Evolutionary conservation across 1,140 invertebrate species (phyloP).

Genomic region (Scylla paramamosain): DNA sequence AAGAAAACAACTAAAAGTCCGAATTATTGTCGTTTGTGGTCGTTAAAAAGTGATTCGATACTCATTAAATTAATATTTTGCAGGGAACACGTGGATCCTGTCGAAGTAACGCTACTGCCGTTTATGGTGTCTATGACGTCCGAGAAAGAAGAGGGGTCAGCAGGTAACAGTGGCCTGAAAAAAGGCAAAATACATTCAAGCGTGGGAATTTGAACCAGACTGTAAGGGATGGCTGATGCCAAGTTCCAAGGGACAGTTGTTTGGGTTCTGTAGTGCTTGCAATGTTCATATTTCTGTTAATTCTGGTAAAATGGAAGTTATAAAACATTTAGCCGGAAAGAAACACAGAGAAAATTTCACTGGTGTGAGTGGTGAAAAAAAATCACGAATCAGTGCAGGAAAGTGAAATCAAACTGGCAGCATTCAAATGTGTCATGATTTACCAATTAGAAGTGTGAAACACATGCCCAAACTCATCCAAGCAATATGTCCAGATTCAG

Average conservation of each 20-base stretch:
- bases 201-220: constrained; percentile 54
- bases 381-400: constrained; percentile 6
- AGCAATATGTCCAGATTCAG: constrained; percentile 60
- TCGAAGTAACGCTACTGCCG: too few relatives aligned
- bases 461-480: constrained; percentile 39
- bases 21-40: too few relatives aligned
- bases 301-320: constrained; percentile 31
- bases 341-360: constrained; percentile 40
- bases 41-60: too few relatives aligned
- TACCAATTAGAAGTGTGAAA: constrained; percentile 39
- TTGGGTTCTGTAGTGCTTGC: constrained; percentile 27
- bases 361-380: constrained; percentile 33
- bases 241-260: too few relatives aligned
- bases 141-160: too few relatives aligned
- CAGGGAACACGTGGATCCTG: too few relatives aligned
- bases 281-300: constrained; percentile 53
- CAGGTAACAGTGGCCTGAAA: too few relatives aligned
- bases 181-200: constrained; percentile 36
- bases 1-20: too few relatives aligned
- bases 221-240: constrained; percentile 45
- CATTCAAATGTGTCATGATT: constrained; percentile 31
- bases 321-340: constrained; percentile 45
- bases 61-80: too few relatives aligned
- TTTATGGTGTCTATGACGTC: too few relatives aligned
- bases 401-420: too few relatives aligned